These are phyloP conservation scores for Cataglyphis rosenhaueri DNA, from an alignment of 2,888 invertebrate species.

Conservation along the genomic window DNA sequence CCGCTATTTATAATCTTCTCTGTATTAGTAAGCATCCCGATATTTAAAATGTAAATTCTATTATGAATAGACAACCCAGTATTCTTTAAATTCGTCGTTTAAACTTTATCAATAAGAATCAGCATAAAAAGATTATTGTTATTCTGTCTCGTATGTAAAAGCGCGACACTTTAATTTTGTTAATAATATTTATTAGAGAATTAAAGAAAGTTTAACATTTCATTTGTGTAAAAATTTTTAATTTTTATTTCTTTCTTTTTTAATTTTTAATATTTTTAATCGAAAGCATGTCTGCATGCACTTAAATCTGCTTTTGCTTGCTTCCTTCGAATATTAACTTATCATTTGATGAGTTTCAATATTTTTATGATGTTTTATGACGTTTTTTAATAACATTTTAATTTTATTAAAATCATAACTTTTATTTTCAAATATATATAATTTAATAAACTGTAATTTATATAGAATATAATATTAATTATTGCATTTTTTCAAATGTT, in stretches of 20 bases:
- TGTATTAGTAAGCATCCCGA: neutral
- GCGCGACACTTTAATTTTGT: constrained; percentile 5
- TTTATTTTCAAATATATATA: neutral
- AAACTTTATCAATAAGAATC: neutral
- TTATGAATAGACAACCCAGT: neutral
- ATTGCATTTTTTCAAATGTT: neutral
- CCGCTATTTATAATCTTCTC: constrained; percentile 22
- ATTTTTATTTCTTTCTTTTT: too few relatives aligned
- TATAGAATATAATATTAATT: neutral
- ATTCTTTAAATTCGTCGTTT: neutral
- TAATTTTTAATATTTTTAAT: neutral
- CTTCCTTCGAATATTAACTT: neutral
- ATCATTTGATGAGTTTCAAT: neutral
- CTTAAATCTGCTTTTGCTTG: neutral
- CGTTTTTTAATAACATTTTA: neutral
- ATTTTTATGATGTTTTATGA: neutral
- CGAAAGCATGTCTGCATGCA: too few relatives aligned
- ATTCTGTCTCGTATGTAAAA: neutral
- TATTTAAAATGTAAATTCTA: constrained; percentile 15
- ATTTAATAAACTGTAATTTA: constrained; percentile 9
- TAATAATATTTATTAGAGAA: neutral
- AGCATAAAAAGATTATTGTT: neutral
- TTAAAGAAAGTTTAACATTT: neutral
- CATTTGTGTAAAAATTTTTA: neutral
- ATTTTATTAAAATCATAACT: constrained; percentile 16